phyloP scores from a whole-genome alignment of 2,888 invertebrate species.

The Mythimna impura region DNA sequence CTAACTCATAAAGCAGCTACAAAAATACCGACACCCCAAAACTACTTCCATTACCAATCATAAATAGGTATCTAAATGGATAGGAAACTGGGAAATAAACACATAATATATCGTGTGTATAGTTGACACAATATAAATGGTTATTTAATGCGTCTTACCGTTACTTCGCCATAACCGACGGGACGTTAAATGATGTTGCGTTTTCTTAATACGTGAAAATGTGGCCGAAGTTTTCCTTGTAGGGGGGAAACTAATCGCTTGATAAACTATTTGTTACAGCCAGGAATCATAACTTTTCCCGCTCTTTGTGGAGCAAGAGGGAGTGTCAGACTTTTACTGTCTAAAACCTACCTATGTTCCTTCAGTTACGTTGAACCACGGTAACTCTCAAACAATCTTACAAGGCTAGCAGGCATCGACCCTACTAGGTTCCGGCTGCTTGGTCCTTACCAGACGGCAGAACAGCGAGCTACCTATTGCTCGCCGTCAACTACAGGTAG shows the following conservation, averaged over 20 bases:
- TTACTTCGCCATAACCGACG: conserved; percentile 52
- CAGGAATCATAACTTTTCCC: neutral
- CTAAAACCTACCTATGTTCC: no score
- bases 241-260: conserved; percentile 7
- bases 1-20: no score
- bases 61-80: conserved; percentile 55
- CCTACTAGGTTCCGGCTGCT: no score
- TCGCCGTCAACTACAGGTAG: no score
- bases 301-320: no score
- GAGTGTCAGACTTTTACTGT: no score
- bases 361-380: no score
- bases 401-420: no score
- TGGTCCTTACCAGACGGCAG: no score
- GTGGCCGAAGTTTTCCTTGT: conserved; percentile 9
- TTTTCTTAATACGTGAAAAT: conserved; percentile 48
- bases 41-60: conserved; percentile 46
- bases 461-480: no score
- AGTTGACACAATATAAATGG: conserved; percentile 75
- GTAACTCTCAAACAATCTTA: no score
- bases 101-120: conserved; percentile 54
- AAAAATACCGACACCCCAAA: conserved; percentile 16
- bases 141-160: conserved; percentile 71
- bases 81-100: conserved; percentile 47
- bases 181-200: conserved; percentile 54
- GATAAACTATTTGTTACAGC: conserved; percentile 28